phyloP scores from a whole-genome alignment of 2,888 invertebrate species.

The Acanthoscelides obtectus region DNA sequence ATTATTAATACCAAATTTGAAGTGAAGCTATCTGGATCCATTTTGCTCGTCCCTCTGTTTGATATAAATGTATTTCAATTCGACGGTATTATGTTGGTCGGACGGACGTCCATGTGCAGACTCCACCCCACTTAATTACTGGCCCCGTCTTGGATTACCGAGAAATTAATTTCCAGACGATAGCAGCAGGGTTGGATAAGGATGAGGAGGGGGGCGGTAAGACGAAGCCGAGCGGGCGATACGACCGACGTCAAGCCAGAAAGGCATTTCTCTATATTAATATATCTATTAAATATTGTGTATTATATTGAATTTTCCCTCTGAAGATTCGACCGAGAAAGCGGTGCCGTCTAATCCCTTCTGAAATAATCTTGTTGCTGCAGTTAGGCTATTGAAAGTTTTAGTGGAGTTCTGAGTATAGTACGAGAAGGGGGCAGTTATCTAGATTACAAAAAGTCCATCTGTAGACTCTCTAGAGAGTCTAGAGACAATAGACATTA shows the following conservation, averaged over 20 bases:
- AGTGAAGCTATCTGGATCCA: too few relatives aligned
- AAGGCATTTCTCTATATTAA: slow-evolving; percentile 42
- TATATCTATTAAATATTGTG: slow-evolving; percentile 48
- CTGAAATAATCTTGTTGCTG: slow-evolving; percentile 20
- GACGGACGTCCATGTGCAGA: slow-evolving; percentile 11
- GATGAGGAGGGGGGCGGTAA: background rate
- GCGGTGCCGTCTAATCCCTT: background rate
- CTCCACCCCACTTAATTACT: slow-evolving; percentile 45
- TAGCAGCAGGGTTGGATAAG: slow-evolving; percentile 22
- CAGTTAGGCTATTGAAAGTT: slow-evolving; percentile 31
- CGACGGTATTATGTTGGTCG: background rate
- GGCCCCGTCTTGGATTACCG: slow-evolving; percentile 47
- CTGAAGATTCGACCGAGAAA: slow-evolving; percentile 22
- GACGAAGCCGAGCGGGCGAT: slow-evolving; percentile 4
- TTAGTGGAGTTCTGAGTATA: slow-evolving; percentile 16
- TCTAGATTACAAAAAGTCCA: too few relatives aligned
- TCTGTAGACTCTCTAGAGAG: too few relatives aligned
- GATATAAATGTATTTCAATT: too few relatives aligned
- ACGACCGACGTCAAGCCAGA: slow-evolving; percentile 9
- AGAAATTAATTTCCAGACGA: slow-evolving; percentile 46
- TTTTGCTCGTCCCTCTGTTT: too few relatives aligned
- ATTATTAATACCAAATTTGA: too few relatives aligned
- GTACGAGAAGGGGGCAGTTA: background rate
- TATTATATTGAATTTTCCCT: slow-evolving; percentile 47
- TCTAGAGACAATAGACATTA: too few relatives aligned